Evolutionary conservation across 2,888 invertebrate genomes (phyloP).

Genomic region (Tenthredo scrophulariae): DNA sequence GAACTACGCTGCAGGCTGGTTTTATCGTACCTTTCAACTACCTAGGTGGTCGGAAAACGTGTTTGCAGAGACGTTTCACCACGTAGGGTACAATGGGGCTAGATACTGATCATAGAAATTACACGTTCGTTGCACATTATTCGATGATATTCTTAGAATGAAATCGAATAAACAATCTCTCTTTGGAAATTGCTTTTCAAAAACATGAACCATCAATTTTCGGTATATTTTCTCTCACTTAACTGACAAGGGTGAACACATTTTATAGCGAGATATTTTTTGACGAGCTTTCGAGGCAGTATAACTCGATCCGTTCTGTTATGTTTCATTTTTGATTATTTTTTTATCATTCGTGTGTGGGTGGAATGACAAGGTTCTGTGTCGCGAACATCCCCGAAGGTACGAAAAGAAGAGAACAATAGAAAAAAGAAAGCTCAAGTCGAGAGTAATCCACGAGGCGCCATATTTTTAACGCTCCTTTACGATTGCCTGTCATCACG

Average conservation of each 20-base stretch:
- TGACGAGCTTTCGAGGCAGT: background rate
- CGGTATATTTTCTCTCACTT: background rate
- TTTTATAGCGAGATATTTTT: background rate
- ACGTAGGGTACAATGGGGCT: background rate
- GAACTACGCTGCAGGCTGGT: background rate
- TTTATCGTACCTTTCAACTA: background rate
- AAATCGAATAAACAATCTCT: background rate
- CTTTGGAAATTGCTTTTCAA: background rate
- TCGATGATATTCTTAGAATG: background rate
- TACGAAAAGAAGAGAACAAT: background rate
- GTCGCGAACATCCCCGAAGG: background rate
- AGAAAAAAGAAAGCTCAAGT: background rate
- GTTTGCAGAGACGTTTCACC: background rate
- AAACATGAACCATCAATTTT: background rate
- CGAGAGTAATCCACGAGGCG: background rate
- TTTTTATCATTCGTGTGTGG: constrained; percentile 6
- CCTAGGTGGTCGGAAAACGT: background rate
- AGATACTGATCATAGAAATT: background rate
- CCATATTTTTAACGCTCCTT: background rate
- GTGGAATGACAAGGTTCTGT: background rate
- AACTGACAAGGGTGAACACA: background rate
- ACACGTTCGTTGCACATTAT: background rate
- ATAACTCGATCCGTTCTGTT: background rate
- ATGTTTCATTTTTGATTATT: background rate
- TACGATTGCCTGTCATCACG: constrained; percentile 15